Conservation (phyloP, 1,140 invertebrate genomes). For the Drosophila sproati region DNA sequence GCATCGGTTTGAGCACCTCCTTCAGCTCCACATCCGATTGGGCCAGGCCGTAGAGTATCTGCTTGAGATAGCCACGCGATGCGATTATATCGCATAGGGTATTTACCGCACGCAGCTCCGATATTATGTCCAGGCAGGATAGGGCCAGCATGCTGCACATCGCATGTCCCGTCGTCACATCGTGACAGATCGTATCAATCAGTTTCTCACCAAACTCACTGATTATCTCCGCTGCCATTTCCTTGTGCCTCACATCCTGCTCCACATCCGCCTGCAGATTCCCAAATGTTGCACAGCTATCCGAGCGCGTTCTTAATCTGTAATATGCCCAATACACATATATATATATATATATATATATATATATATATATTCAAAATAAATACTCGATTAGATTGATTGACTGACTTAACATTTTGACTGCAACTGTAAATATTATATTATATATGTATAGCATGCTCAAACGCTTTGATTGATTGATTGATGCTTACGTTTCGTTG, state of each 20-base stretch:
- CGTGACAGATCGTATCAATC: slow-evolving; percentile 92
- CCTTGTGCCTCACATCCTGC: slow-evolving; percentile 36
- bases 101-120: slow-evolving; percentile 89
- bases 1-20: slow-evolving; percentile 88
- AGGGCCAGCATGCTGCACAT: slow-evolving; percentile 95
- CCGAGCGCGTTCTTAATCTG: slow-evolving; percentile 87
- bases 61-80: slow-evolving; percentile 92
- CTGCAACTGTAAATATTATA: no score
- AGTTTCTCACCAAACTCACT: slow-evolving; percentile 91
- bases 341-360: no score
- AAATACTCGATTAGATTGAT: no score
- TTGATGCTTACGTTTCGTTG: slow-evolving; percentile 49
- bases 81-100: slow-evolving; percentile 91
- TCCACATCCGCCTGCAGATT: slow-evolving; percentile 40
- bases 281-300: slow-evolving; percentile 83
- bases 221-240: slow-evolving; percentile 86
- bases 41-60: slow-evolving; percentile 91
- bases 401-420: no score
- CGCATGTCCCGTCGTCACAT: slow-evolving; percentile 94
- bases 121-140: slow-evolving; percentile 91
- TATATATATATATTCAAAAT: no score
- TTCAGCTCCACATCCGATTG: slow-evolving; percentile 91
- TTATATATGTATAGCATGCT: no score
- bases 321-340: neutral
- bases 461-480: neutral